Conservation (phyloP, 2,888 invertebrate genomes). For the Archaeoteleia sp. region DNA sequence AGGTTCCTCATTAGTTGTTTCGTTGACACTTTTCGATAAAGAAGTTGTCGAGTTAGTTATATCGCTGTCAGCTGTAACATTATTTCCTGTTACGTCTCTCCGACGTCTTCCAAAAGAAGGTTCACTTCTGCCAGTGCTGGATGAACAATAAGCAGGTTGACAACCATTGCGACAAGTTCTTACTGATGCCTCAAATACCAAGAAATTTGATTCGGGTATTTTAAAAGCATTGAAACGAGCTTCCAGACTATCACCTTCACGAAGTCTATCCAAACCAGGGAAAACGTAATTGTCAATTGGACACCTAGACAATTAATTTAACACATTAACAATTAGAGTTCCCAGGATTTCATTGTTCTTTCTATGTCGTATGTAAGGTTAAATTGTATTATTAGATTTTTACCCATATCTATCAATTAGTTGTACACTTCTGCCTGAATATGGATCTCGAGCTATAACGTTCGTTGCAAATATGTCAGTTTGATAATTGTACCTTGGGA, state of each 20-base stretch:
- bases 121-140: conserved; percentile 85
- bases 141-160: conserved; percentile 90
- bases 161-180: conserved; percentile 92
- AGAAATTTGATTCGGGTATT: conserved; percentile 94
- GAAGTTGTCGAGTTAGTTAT: conserved; percentile 12
- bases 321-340: no score
- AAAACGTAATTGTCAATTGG: conserved; percentile 94
- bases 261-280: conserved; percentile 90
- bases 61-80: conserved; percentile 70
- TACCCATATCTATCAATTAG: conserved; percentile 93
- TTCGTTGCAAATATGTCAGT: conserved; percentile 95
- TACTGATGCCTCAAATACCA: conserved; percentile 94
- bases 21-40: conserved; percentile 22
- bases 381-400: no score
- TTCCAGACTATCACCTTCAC: conserved; percentile 90
- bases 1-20: conserved; percentile 57
- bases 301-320: conserved; percentile 80
- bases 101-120: conserved; percentile 87
- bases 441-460: conserved; percentile 94
- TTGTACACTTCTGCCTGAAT: conserved; percentile 92
- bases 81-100: conserved; percentile 76
- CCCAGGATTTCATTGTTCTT: no score
- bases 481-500: conserved; percentile 82
- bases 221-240: conserved; percentile 95
- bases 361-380: no score